Conservation (phyloP, 2,888 invertebrate species). For the Pandemis corylana region DNA sequence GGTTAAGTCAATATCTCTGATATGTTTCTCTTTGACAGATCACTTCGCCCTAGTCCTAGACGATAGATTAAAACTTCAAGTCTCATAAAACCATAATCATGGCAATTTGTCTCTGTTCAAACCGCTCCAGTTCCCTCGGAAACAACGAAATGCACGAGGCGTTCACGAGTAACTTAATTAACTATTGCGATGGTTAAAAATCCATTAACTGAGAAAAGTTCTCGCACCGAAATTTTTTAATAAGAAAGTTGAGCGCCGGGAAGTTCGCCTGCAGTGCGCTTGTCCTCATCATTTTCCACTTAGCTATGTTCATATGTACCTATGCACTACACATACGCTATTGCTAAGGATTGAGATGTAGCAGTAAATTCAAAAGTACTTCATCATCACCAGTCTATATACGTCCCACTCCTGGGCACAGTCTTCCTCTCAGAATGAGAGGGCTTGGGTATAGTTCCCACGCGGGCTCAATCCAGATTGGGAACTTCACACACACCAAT, state of each 20-base stretch:
- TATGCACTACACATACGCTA: not conserved
- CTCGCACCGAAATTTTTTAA: constrained; percentile 71
- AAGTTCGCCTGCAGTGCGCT: constrained; percentile 27
- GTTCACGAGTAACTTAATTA: constrained; percentile 61
- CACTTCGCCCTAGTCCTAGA: not conserved
- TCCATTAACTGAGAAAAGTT: constrained; percentile 70
- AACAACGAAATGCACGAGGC: constrained; percentile 48
- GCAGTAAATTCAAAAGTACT: no score
- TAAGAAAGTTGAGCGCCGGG: constrained; percentile 64
- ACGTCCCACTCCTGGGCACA: no score
- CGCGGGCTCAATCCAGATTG: no score
- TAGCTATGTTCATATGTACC: not conserved
- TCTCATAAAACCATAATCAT: constrained; percentile 15
- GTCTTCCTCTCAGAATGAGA: no score
- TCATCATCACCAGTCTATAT: no score
- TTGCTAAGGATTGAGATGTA: not conserved
- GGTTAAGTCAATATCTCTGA: no score
- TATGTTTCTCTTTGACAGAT: no score
- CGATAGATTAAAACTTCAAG: not conserved
- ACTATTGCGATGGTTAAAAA: constrained; percentile 67
- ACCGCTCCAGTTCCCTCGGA: constrained; percentile 17
- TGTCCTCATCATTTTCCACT: constrained; percentile 4
- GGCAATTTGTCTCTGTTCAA: constrained; percentile 30
- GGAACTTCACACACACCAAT: no score
- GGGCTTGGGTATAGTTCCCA: no score